These are phyloP conservation scores for Arctocebus calabarensis DNA, from an alignment of 2,797 vertebrate species.

Conservation along the genomic window DNA sequence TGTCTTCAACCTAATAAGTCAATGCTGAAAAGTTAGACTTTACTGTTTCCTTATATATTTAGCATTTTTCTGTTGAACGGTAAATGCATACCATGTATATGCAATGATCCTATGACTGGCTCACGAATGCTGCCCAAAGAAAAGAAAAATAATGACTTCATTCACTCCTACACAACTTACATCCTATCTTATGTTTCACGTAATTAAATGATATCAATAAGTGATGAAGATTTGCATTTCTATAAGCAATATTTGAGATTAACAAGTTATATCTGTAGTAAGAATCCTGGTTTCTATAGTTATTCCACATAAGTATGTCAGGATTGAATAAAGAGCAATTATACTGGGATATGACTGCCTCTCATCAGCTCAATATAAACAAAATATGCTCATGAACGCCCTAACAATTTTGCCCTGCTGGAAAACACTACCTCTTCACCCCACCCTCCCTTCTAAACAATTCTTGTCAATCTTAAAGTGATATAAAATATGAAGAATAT, in stretches of 20 bases:
- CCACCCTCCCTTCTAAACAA: background rate
- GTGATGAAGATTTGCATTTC: background rate
- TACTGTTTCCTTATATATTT: background rate
- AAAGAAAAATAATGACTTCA: background rate
- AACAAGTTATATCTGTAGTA: background rate
- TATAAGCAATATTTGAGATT: conserved; percentile 2
- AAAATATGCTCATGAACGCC: background rate
- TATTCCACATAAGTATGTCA: background rate
- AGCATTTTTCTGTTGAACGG: conserved; percentile 54
- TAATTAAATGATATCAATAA: background rate
- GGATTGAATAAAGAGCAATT: background rate
- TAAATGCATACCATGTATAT: background rate
- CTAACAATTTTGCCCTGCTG: background rate
- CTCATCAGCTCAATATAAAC: background rate
- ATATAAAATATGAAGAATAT: background rate
- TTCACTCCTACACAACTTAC: background rate
- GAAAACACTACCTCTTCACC: background rate
- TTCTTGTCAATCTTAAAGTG: background rate
- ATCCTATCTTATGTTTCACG: background rate
- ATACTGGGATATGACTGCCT: no score
- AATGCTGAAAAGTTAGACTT: background rate
- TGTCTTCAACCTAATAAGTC: background rate
- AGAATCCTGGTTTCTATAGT: background rate
- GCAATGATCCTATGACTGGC: background rate
- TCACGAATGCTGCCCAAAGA: background rate